Evolutionary conservation across 1,140 invertebrate genomes (phyloP).

Genomic region (Drosophila fuyamai): DNA sequence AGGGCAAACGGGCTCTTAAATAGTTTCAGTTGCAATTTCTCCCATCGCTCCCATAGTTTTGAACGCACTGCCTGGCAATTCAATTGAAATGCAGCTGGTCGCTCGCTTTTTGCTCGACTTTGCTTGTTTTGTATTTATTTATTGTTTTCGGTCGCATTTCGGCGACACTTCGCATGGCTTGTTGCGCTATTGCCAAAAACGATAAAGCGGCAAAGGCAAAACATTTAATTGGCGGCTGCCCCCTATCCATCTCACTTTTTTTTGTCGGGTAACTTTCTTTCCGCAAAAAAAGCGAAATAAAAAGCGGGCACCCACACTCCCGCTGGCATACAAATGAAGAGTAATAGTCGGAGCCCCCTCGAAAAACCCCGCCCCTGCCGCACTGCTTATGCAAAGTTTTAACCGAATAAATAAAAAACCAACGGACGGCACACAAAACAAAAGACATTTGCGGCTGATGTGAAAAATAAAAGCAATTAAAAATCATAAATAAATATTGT

Average conservation of each 20-base stretch:
- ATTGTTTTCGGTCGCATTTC: constrained; percentile 19
- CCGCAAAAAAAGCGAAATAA: constrained; percentile 35
- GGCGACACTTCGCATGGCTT: constrained; percentile 21
- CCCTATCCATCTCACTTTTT: constrained; percentile 16
- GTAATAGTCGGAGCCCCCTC: constrained; percentile 16
- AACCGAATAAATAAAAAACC: neutral
- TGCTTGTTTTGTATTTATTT: constrained; percentile 6
- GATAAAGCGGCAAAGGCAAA: constrained; percentile 14
- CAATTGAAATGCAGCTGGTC: constrained; percentile 21
- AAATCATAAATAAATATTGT: constrained; percentile 48
- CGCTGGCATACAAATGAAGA: constrained; percentile 50
- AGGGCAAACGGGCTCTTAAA: neutral
- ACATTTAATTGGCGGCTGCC: constrained; percentile 39
- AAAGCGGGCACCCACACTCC: constrained; percentile 26
- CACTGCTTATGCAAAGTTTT: constrained; percentile 31
- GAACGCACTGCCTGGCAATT: neutral
- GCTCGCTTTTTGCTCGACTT: constrained; percentile 20
- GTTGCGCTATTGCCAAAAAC: constrained; percentile 29
- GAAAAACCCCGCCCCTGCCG: neutral
- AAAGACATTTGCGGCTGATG: constrained; percentile 27
- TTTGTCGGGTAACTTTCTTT: constrained; percentile 40
- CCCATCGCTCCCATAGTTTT: neutral
- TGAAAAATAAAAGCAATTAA: constrained; percentile 49
- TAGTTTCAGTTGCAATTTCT: neutral
- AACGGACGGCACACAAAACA: neutral